phyloP scores from a whole-genome alignment of 1,140 invertebrate species.

The Vanessa tameamea region DNA sequence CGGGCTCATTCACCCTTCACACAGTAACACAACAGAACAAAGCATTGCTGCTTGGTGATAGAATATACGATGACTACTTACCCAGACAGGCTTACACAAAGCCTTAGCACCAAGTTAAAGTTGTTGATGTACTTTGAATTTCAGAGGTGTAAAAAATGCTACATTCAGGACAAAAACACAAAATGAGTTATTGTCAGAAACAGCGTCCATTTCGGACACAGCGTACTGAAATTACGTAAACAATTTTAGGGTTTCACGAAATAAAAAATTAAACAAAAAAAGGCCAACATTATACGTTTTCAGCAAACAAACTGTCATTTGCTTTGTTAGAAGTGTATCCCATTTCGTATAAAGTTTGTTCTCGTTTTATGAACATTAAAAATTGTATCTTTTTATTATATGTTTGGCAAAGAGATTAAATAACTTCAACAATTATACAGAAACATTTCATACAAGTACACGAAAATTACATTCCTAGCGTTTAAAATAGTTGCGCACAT shows the following conservation, averaged over 20 bases:
- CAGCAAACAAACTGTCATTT: slow-evolving; percentile 43
- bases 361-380: slow-evolving; percentile 27
- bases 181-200: slow-evolving; percentile 9
- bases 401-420: slow-evolving; percentile 6
- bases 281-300: slow-evolving; percentile 27
- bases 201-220: slow-evolving; percentile 18
- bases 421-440: not conserved
- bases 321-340: slow-evolving; percentile 43
- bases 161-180: not conserved
- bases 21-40: too few species aligned
- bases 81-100: too few species aligned
- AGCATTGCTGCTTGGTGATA: too few species aligned
- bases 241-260: slow-evolving; percentile 27
- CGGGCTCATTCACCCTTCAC: too few species aligned
- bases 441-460: not conserved
- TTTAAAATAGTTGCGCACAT: not conserved
- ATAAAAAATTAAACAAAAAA: slow-evolving; percentile 44
- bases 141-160: not conserved
- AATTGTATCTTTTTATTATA: slow-evolving; percentile 14
- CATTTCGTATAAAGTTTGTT: slow-evolving; percentile 21
- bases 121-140: slow-evolving; percentile 1
- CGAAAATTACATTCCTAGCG: not conserved
- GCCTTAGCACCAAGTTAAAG: too few species aligned
- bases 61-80: too few species aligned
- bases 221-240: slow-evolving; percentile 12